These are phyloP conservation scores for Drosophila truncata DNA, from an alignment of 1,140 invertebrate species.

Conservation along the genomic window DNA sequence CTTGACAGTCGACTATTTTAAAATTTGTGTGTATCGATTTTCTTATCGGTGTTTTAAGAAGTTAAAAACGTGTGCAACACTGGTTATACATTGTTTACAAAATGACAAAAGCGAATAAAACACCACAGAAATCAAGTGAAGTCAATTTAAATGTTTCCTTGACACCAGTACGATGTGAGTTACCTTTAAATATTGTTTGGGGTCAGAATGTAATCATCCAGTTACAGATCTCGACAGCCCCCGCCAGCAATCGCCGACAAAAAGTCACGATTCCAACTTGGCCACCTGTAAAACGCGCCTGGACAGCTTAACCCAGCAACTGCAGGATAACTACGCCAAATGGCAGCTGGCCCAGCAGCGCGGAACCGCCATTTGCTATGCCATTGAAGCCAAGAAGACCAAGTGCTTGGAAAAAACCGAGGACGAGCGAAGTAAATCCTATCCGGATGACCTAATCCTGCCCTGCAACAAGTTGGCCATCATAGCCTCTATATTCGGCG, in stretches of 20 bases:
- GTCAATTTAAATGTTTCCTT: constrained; percentile 36
- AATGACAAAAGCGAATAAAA: constrained; percentile 49
- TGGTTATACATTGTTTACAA: constrained; percentile 26
- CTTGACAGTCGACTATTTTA: not conserved
- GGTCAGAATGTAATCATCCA: not conserved
- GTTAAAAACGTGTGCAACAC: not conserved
- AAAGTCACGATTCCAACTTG: constrained; percentile 46
- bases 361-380: constrained; percentile 64
- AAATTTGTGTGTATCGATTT: too few species aligned
- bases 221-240: constrained; percentile 53
- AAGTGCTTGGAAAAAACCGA: constrained; percentile 53
- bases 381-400: constrained; percentile 73
- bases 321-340: constrained; percentile 69
- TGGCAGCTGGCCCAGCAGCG: constrained; percentile 78
- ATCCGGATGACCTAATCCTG: constrained; percentile 57
- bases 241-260: constrained; percentile 30
- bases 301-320: constrained; percentile 50
- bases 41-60: not conserved
- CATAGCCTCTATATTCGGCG: constrained; percentile 70
- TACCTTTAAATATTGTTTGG: not conserved
- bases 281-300: constrained; percentile 53
- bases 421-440: constrained; percentile 12
- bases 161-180: constrained; percentile 78
- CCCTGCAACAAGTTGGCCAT: constrained; percentile 69
- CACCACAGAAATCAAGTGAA: constrained; percentile 32